These are phyloP conservation scores for Hydrolagus colliei DNA, from an alignment of 2,797 vertebrate genomes.

Conservation along the genomic window DNA sequence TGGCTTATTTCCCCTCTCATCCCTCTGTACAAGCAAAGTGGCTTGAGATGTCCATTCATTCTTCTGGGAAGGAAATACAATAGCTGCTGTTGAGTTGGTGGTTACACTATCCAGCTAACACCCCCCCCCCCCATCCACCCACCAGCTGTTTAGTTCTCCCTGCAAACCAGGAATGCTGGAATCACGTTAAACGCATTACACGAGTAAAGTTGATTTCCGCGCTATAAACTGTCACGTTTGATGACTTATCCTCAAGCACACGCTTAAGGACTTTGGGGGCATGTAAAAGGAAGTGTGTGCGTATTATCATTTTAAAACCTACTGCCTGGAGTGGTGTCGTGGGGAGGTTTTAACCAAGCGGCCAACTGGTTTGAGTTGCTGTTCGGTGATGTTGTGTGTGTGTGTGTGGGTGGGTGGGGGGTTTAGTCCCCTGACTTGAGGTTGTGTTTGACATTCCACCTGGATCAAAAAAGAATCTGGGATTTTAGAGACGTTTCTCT, in stretches of 20 bases:
- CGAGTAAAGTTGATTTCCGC: not conserved
- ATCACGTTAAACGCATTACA: slow-evolving; percentile 7
- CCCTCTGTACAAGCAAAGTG: too few relatives aligned
- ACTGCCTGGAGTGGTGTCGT: not conserved
- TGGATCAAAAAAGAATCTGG: not conserved
- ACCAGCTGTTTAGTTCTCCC: not conserved
- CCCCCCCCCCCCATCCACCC: not conserved
- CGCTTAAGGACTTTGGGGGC: not conserved
- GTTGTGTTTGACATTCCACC: not conserved
- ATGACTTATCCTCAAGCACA: not conserved
- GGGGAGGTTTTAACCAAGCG: not conserved
- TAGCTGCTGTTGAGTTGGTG: too few relatives aligned
- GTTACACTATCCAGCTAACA: too few relatives aligned
- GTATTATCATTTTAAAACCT: not conserved
- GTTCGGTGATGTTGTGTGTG: not conserved
- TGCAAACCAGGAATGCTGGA: not conserved
- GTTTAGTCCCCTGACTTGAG: not conserved
- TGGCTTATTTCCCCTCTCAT: too few relatives aligned
- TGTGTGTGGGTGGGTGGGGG: too few relatives aligned
- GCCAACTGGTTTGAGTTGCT: not conserved
- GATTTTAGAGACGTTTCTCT: not conserved
- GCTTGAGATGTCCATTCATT: too few relatives aligned
- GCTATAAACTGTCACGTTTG: not conserved
- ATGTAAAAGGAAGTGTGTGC: not conserved
- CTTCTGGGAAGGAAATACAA: too few relatives aligned